phyloP scores from a whole-genome alignment of 2,888 invertebrate species.

The Pycnomerus fuliginosus region DNA sequence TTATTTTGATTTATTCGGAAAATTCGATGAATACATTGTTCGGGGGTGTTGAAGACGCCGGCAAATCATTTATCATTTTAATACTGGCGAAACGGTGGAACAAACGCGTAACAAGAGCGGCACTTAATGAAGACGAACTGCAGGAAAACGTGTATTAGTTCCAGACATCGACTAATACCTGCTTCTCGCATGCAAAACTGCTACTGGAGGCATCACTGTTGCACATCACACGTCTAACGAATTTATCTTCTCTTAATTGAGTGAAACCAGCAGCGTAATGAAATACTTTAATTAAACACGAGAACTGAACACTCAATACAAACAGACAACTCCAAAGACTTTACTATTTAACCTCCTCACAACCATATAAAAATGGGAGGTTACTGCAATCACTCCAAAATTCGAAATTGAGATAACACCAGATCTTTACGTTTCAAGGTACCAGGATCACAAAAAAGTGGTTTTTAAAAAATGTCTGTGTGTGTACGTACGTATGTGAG shows the following conservation, averaged over 20 bases:
- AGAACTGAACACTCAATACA: no score
- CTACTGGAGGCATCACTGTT: no score
- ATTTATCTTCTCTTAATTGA: constrained; percentile 11
- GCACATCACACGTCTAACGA: constrained; percentile 9
- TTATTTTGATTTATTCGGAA: constrained; percentile 27
- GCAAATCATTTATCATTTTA: constrained; percentile 23
- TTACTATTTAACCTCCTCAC: no score
- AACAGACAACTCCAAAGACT: no score
- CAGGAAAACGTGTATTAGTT: constrained; percentile 23
- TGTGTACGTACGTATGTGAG: no score
- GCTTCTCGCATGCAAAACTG: constrained; percentile 7
- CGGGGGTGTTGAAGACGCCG: constrained; percentile 18
- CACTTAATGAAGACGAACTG: constrained; percentile 26
- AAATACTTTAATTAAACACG: constrained; percentile 7
- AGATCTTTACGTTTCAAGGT: no score
- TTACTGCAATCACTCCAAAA: no score
- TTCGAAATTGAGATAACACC: no score
- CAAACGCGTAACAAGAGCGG: constrained; percentile 21
- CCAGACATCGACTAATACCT: constrained; percentile 11
- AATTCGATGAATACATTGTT: constrained; percentile 14
- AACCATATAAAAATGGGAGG: no score
- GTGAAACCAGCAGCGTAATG: constrained; percentile 5
- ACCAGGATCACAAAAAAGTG: no score
- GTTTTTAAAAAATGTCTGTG: no score
- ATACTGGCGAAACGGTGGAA: constrained; percentile 19